These are phyloP conservation scores for Pachycephala philippinensis DNA, from an alignment of 2,113 vertebrate genomes.

Conservation along the genomic window DNA sequence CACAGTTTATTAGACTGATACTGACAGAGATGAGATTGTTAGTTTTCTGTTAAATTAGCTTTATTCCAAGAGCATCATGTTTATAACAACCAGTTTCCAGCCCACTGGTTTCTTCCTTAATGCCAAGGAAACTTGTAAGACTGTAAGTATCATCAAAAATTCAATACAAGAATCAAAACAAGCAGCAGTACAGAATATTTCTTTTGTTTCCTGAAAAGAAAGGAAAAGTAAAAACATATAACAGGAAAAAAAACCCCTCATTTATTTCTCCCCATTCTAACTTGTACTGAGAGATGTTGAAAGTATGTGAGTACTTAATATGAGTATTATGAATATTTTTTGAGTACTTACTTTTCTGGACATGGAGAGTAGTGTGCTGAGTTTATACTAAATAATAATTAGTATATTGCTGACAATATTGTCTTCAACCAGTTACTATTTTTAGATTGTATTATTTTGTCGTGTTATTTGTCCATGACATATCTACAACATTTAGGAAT, in stretches of 20 bases:
- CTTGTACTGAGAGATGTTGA: not conserved
- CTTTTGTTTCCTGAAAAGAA: not conserved
- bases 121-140: not conserved
- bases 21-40: not conserved
- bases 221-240: not conserved
- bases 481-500: not conserved
- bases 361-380: not conserved
- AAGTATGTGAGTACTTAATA: not conserved
- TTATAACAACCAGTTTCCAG: not conserved
- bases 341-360: not conserved
- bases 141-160: not conserved
- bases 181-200: not conserved
- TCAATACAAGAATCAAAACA: not conserved
- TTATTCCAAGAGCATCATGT: not conserved
- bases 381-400: not conserved
- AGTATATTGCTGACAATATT: not conserved
- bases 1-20: not conserved
- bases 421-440: not conserved
- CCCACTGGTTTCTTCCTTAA: not conserved
- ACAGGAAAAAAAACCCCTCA: rapidly evolving
- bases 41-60: not conserved
- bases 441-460: not conserved
- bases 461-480: not conserved
- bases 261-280: not conserved
- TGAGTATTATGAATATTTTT: not conserved